Conservation (phyloP, 1,140 invertebrate genomes). For the Heliconius melpomene region DNA sequence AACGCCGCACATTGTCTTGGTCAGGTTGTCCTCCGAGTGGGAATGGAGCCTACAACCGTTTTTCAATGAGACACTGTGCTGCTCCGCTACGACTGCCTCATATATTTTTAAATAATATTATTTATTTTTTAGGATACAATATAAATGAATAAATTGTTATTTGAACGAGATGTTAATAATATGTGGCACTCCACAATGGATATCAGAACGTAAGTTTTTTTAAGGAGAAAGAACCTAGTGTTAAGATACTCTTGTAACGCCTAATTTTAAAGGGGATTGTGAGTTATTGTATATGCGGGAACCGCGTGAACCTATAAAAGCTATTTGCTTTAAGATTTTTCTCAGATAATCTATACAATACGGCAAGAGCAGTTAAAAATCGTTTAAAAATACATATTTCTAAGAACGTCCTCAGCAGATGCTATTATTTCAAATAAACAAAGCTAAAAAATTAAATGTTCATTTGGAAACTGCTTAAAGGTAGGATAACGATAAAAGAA, state of each 20-base stretch:
- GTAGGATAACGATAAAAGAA: not conserved
- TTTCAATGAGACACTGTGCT: too few relatives aligned
- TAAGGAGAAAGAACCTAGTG: too few relatives aligned
- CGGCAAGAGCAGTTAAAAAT: not conserved
- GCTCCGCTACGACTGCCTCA: too few relatives aligned
- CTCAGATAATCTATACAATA: not conserved
- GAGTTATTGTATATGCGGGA: not conserved
- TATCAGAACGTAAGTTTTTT: not conserved
- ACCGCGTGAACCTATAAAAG: not conserved
- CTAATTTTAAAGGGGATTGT: not conserved
- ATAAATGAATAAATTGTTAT: not conserved
- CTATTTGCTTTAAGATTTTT: not conserved
- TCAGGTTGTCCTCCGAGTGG: too few relatives aligned
- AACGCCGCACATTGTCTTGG: too few relatives aligned
- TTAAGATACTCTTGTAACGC: too few relatives aligned
- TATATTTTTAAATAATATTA: not conserved
- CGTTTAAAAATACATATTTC: constrained; percentile 10
- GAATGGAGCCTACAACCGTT: too few relatives aligned
- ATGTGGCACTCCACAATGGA: not conserved
- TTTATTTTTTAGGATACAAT: not conserved
- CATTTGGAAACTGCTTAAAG: not conserved
- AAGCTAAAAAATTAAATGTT: not conserved
- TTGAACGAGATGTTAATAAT: not conserved
- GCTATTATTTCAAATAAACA: constrained; percentile 10
- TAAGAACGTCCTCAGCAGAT: not conserved